A percentile compares a stretch with the other conserved stretches of the same genome.
These are phyloP conservation scores for Dreissena rostriformis DNA, from an alignment of 1,140 invertebrate genomes.

Conservation along the genomic window DNA sequence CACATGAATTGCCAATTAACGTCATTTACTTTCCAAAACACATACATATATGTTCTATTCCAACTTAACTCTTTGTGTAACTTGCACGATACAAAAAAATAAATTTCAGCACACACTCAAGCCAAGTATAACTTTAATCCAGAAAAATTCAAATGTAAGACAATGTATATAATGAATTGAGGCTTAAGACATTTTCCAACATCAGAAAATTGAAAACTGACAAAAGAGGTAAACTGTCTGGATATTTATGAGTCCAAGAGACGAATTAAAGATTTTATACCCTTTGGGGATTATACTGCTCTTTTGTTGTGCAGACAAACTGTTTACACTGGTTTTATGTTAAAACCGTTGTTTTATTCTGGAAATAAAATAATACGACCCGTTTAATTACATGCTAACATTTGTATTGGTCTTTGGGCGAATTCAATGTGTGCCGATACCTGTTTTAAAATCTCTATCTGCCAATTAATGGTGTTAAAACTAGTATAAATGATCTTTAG, in stretches of 20 bases:
- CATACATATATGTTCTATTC: no score
- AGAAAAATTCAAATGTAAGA: no score
- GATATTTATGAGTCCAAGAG: neutral
- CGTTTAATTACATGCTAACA: constrained; percentile 57
- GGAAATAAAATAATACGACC: constrained; percentile 60
- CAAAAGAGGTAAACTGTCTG: neutral
- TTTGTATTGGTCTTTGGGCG: constrained; percentile 50
- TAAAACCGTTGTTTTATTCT: constrained; percentile 59
- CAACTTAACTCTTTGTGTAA: no score
- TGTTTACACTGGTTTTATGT: constrained; percentile 58
- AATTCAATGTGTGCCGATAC: constrained; percentile 28
- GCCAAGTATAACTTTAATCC: no score
- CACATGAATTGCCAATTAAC: no score
- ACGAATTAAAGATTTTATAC: constrained; percentile 39
- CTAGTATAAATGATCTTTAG: constrained; percentile 41
- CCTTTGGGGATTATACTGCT: constrained; percentile 19
- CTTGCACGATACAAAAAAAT: no score
- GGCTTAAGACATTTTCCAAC: no score
- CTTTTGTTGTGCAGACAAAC: constrained; percentile 44
- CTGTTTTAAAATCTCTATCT: constrained; percentile 49
- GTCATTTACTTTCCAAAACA: no score
- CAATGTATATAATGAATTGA: no score
- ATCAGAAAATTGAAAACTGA: neutral
- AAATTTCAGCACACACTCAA: no score
- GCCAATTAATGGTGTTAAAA: constrained; percentile 35